Conservation (phyloP, 2,888 invertebrate genomes). For the Standfussiana lucernea region DNA sequence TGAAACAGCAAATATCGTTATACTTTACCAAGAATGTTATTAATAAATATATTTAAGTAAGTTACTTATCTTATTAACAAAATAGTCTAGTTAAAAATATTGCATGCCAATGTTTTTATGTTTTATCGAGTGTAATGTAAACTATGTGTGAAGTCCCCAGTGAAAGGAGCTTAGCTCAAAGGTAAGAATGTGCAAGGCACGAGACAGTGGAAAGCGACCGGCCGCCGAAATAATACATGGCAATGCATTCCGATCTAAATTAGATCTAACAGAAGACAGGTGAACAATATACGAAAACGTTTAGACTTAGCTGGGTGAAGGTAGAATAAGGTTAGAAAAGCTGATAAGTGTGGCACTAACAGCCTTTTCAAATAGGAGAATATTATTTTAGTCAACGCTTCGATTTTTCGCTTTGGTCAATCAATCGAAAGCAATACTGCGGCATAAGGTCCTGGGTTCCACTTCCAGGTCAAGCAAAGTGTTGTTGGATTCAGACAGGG, state of each 20-base stretch:
- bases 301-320: conserved; percentile 6
- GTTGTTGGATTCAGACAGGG: not conserved
- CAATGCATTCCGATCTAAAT: conserved; percentile 37
- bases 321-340: not conserved
- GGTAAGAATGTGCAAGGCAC: not conserved
- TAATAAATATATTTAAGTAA: not conserved
- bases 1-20: not conserved
- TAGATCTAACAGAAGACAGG: conserved; percentile 28
- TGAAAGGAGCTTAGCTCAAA: conserved; percentile 41
- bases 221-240: conserved; percentile 32
- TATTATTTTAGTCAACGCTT: not conserved
- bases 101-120: not conserved
- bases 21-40: not conserved
- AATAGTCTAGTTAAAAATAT: not conserved
- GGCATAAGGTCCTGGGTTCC: not conserved
- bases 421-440: not conserved
- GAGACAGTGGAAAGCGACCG: conserved; percentile 12
- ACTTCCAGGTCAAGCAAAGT: not conserved
- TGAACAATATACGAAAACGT: conserved; percentile 24
- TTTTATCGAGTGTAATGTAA: conserved; percentile 10
- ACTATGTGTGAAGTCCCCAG: conserved; percentile 25
- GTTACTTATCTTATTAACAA: not conserved
- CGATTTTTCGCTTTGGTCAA: not conserved
- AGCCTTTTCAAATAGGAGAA: not conserved
- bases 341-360: not conserved